Percentiles rank a stretch among this genome's conserved stretches.
Evolutionary conservation across 2,888 invertebrate genomes (phyloP).

Genomic region (Junonia oenone): DNA sequence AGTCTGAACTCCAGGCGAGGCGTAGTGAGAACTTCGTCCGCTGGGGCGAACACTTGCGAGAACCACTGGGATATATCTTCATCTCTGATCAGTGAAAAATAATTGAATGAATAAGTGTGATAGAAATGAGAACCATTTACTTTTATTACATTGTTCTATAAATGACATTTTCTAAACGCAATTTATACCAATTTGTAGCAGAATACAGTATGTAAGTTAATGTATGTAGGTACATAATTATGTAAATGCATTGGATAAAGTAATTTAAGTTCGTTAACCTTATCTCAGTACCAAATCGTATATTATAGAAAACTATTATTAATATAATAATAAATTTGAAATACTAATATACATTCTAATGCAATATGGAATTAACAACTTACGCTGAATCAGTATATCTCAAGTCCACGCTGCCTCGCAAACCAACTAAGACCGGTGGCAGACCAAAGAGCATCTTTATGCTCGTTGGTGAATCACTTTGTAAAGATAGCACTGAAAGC

Average conservation of each 20-base stretch:
- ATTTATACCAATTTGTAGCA: too few species aligned
- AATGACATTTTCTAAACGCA: too few species aligned
- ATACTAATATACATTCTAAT: too few species aligned
- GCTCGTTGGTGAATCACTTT: conserved; percentile 88
- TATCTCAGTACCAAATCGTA: too few species aligned
- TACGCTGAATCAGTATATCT: conserved; percentile 89
- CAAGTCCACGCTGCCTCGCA: conserved; percentile 92
- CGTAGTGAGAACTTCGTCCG: conserved; percentile 91
- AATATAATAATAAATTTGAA: too few species aligned
- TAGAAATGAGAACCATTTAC: not conserved
- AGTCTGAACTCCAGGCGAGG: conserved; percentile 92
- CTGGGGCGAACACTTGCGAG: conserved; percentile 91
- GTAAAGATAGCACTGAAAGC: conserved; percentile 80
- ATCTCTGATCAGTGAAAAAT: conserved; percentile 59
- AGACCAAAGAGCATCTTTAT: conserved; percentile 91
- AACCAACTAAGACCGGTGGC: conserved; percentile 89
- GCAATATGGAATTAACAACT: conserved; percentile 45
- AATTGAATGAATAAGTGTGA: not conserved
- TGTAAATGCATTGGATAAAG: too few species aligned
- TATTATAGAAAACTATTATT: too few species aligned
- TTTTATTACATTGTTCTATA: not conserved
- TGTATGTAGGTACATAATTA: not conserved
- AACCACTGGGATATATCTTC: conserved; percentile 88
- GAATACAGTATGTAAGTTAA: too few species aligned
- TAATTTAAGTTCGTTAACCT: too few species aligned